Percentiles rank a stretch among this genome's conserved stretches.
Conservation (phyloP, 2,797 vertebrate genomes). For the Tapirus indicus region DNA sequence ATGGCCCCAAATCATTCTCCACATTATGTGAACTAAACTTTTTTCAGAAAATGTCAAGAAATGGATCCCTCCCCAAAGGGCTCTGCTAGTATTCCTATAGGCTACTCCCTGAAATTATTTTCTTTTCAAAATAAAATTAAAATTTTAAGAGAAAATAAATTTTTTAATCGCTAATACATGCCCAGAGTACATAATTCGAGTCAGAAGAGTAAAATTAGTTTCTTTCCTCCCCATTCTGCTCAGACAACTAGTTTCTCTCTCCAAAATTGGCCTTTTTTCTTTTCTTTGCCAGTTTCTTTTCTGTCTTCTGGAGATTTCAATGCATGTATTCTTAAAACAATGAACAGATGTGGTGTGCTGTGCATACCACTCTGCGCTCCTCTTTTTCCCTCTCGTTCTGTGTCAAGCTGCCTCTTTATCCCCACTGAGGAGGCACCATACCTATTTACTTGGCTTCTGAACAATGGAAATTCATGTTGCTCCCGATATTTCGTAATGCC, state of each 20-base stretch:
- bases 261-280: not conserved
- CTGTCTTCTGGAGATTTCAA: not conserved
- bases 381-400: not conserved
- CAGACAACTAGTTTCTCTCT: not conserved
- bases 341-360: no score
- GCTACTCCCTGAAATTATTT: not conserved
- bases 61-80: not conserved
- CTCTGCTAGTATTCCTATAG: not conserved
- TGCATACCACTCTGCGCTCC: no score
- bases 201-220: not conserved
- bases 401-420: not conserved
- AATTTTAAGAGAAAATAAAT: not conserved
- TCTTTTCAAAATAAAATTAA: not conserved
- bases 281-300: not conserved
- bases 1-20: not conserved
- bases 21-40: not conserved
- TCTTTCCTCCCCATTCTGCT: not conserved
- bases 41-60: slow-evolving; percentile 8
- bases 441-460: not conserved
- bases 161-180: not conserved
- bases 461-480: not conserved
- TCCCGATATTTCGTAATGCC: not conserved
- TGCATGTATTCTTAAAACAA: not conserved
- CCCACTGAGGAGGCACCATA: not conserved
- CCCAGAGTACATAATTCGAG: not conserved